Evolutionary conservation across 2,888 invertebrate species (phyloP).

Genomic region (Lacanobia oleracea): DNA sequence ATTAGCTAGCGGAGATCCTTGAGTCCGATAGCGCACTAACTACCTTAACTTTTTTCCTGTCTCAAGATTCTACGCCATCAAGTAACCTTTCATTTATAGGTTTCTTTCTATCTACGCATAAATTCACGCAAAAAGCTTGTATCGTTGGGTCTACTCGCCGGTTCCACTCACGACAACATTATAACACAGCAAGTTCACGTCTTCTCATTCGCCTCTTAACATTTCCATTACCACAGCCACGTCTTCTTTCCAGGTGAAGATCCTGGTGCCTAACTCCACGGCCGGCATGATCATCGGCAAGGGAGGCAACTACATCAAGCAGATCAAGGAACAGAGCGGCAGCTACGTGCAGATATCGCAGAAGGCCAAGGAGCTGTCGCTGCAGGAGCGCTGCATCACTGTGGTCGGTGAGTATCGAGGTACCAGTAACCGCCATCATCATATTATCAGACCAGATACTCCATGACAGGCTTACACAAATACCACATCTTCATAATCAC

Average conservation of each 20-base stretch:
- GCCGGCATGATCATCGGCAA: slow-evolving; percentile 99
- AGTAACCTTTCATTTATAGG: slow-evolving; percentile 33
- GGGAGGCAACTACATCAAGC: slow-evolving; percentile 98
- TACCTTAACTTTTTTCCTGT: slow-evolving; percentile 23
- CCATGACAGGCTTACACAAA: slow-evolving; percentile 34
- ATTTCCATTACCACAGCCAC: slow-evolving; percentile 57
- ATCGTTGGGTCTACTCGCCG: slow-evolving; percentile 49
- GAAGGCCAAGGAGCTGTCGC: slow-evolving; percentile 97
- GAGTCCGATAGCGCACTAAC: slow-evolving; percentile 27
- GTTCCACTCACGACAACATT: slow-evolving; percentile 51
- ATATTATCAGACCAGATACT: slow-evolving; percentile 33
- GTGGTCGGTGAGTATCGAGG: slow-evolving; percentile 93
- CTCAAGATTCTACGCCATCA: slow-evolving; percentile 21
- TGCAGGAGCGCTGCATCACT: slow-evolving; percentile 98
- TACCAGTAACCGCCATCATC: slow-evolving; percentile 42
- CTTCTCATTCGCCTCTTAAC: slow-evolving; percentile 59
- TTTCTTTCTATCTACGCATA: slow-evolving; percentile 32
- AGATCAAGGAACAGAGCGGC: slow-evolving; percentile 98
- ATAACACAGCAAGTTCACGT: slow-evolving; percentile 53
- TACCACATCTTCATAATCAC: slow-evolving; percentile 19
- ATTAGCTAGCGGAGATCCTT: slow-evolving; percentile 22
- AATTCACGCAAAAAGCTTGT: slow-evolving; percentile 47
- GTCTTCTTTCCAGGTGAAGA: slow-evolving; percentile 93
- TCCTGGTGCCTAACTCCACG: slow-evolving; percentile 98
- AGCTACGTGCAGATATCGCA: slow-evolving; percentile 99